Percentiles rank a stretch among this genome's conserved stretches.
Conservation (phyloP, 1,140 invertebrate species). For the Mercenaria mercenaria region DNA sequence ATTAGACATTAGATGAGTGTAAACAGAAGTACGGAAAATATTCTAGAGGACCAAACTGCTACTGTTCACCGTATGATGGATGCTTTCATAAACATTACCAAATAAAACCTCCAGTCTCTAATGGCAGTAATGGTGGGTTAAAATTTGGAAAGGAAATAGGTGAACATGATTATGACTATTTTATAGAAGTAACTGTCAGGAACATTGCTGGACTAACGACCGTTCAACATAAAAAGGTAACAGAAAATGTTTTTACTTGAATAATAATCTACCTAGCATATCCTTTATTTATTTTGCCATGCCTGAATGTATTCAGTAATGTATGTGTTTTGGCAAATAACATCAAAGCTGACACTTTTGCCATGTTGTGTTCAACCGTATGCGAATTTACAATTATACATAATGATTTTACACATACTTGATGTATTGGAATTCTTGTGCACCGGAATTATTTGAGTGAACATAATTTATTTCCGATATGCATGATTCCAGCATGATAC, state of each 20-base stretch:
- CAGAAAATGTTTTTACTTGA: neutral
- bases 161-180: conserved; percentile 34
- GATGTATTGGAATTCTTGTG: neutral
- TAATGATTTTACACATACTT: neutral
- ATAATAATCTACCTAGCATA: too few relatives aligned
- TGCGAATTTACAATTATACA: neutral
- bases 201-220: conserved; percentile 21
- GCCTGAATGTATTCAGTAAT: too few relatives aligned
- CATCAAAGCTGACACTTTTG: too few relatives aligned
- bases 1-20: conserved; percentile 1
- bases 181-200: conserved; percentile 10
- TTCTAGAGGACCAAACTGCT: conserved; percentile 18
- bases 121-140: neutral
- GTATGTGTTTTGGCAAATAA: too few relatives aligned
- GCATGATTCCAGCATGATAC: too few relatives aligned
- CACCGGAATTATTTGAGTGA: too few relatives aligned
- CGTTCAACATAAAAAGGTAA: conserved; percentile 16
- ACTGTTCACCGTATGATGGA: conserved; percentile 23
- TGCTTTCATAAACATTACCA: conserved; percentile 40
- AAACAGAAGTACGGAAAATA: neutral
- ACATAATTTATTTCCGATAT: too few relatives aligned
- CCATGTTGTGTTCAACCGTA: too few relatives aligned
- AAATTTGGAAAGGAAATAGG: neutral
- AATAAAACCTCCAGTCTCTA: neutral
- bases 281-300: neutral